A percentile compares a stretch with the other conserved stretches of the same genome.
Evolutionary conservation across 92 coral and sea anemone species (phyloP).

Genomic region (Micromussa lordhowensis): DNA sequence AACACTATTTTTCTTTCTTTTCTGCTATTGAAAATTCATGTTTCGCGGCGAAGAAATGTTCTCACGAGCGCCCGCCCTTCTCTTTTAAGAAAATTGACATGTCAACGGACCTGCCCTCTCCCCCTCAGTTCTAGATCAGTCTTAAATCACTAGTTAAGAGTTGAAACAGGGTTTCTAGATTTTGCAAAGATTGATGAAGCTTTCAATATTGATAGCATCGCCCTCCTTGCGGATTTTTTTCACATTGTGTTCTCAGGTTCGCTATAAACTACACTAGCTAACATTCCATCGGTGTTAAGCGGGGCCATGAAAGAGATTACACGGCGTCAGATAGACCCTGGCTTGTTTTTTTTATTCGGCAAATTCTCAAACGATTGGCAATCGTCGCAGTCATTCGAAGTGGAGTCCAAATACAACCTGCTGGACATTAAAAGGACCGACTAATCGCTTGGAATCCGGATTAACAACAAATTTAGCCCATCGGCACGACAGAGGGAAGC

Average conservation of each 20-base stretch:
- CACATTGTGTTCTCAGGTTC: not conserved
- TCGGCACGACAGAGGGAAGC: not conserved
- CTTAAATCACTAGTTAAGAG: not conserved
- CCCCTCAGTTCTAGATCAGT: not conserved
- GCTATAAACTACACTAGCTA: not conserved
- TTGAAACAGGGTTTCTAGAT: not conserved
- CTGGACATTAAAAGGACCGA: constrained; percentile 2
- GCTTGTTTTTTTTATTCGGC: not conserved
- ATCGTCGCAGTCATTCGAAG: not conserved
- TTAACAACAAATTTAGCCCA: not conserved
- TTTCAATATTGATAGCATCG: not conserved
- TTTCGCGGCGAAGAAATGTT: not conserved
- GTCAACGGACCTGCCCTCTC: not conserved
- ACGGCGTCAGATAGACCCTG: not conserved
- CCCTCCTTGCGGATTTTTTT: not conserved
- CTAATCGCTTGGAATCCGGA: constrained; percentile 1
- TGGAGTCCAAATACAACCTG: not conserved
- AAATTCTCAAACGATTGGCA: not conserved
- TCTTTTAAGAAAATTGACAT: not conserved
- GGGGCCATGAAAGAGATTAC: not conserved
- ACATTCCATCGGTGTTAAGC: not conserved
- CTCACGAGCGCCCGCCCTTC: no score
- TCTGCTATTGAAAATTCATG: not conserved
- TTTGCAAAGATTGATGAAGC: not conserved
- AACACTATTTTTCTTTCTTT: not conserved